Percentiles rank a stretch among this genome's conserved stretches.
phyloP scores from a whole-genome alignment of 2,113 vertebrate genomes.

The Hippocampus comes region DNA sequence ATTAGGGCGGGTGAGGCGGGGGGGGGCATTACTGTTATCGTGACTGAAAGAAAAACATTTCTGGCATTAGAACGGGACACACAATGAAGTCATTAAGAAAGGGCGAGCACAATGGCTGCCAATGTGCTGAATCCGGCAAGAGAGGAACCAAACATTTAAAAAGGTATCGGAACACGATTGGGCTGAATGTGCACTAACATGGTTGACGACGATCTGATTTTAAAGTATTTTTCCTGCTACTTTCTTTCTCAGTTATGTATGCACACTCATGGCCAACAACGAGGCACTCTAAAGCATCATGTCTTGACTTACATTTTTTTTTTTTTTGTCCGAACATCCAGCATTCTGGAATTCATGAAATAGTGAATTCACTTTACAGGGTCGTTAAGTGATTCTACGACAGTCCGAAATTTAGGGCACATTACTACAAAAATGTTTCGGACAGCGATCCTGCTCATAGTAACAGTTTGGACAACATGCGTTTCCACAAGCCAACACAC shows the following conservation, averaged over 20 bases:
- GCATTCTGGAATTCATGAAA: no score
- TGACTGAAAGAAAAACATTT: slow-evolving; percentile 5
- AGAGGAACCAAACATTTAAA: slow-evolving; percentile 12
- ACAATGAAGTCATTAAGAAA: neutral
- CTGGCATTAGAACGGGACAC: neutral
- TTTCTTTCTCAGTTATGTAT: no score
- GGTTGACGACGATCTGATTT: neutral
- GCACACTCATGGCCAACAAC: neutral
- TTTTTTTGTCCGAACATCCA: no score
- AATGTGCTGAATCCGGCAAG: slow-evolving; percentile 11
- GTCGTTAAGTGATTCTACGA: neutral
- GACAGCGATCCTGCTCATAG: neutral
- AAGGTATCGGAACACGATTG: neutral
- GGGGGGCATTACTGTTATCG: slow-evolving; percentile 8
- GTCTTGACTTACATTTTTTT: neutral
- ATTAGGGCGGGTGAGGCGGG: neutral
- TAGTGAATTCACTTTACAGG: neutral
- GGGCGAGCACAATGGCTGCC: slow-evolving; percentile 12
- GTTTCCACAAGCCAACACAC: slow-evolving; percentile 54
- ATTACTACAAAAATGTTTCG: neutral
- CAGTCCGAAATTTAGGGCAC: neutral
- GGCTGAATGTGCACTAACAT: neutral
- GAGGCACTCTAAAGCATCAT: neutral
- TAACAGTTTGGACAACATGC: slow-evolving; percentile 28
- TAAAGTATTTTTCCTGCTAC: no score